Conservation (phyloP, 2,888 invertebrate genomes). For the Euzetes globulus region DNA sequence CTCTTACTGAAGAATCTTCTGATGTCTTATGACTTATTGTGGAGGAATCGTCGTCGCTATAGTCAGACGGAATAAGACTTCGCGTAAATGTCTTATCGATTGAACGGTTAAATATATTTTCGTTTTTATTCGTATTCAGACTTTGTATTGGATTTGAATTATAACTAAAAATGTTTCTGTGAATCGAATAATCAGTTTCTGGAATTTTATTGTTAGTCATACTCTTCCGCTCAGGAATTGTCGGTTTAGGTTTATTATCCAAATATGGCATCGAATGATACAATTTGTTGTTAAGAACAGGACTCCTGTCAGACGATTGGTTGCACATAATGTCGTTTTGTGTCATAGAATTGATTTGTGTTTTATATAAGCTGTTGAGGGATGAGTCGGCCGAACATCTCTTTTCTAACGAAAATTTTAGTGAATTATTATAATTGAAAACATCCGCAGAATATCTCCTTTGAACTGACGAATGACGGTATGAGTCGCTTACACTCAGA, state of each 20-base stretch:
- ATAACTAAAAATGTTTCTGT: not conserved
- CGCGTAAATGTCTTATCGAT: not conserved
- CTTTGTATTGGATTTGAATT: not conserved
- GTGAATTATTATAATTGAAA: not conserved
- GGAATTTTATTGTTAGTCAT: not conserved
- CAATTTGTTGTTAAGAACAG: not conserved
- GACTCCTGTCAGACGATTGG: not conserved
- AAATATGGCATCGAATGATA: not conserved
- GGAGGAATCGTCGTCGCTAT: conserved; percentile 22
- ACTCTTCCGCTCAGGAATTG: not conserved
- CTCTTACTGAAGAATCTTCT: conserved; percentile 1
- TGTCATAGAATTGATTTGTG: not conserved
- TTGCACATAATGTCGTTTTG: not conserved
- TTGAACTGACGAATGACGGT: conserved; percentile 4
- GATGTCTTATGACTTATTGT: conserved; percentile 11
- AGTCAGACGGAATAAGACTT: not conserved
- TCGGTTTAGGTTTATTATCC: not conserved
- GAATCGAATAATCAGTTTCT: not conserved
- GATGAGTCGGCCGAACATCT: conserved; percentile 2
- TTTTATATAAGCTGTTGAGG: not conserved
- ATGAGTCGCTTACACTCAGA: not conserved
- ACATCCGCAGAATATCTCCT: conserved; percentile 14
- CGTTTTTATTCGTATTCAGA: not conserved
- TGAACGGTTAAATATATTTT: not conserved
- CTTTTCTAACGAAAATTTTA: conserved; percentile 11